A percentile compares a stretch with the other conserved stretches of the same genome.
Conservation (phyloP, 2,113 vertebrate species). For the Gadus macrocephalus region DNA sequence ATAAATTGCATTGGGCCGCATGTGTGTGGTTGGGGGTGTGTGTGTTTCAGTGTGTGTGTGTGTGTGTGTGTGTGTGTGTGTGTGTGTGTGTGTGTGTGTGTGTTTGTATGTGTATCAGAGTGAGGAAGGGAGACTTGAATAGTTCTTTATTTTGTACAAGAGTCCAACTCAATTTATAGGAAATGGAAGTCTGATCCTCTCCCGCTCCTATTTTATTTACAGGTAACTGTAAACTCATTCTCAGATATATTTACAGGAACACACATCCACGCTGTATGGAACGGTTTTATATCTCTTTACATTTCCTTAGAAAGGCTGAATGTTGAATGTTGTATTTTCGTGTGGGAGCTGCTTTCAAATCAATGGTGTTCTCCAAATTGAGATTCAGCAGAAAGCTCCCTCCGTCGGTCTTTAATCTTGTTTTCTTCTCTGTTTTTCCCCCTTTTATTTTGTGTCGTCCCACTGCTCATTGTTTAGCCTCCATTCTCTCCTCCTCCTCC, state of each 20-base stretch:
- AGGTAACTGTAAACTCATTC: conserved; percentile 15
- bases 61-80: not conserved
- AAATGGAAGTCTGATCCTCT: conserved; percentile 26
- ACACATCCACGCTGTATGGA: conserved; percentile 10
- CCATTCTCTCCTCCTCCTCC: no score
- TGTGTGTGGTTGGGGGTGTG: conserved; percentile 1
- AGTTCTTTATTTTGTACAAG: conserved; percentile 10
- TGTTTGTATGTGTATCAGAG: not conserved
- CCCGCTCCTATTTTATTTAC: not conserved
- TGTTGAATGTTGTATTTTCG: no score
- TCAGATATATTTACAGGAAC: conserved; percentile 12
- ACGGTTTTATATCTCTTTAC: no score
- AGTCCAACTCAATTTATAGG: conserved; percentile 39
- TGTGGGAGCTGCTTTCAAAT: no score
- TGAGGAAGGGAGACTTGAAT: not conserved
- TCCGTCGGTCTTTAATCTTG: no score
- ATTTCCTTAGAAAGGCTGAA: no score
- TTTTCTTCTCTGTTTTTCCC: no score
- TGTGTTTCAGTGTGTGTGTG: not conserved
- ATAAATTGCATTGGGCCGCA: conserved; percentile 48
- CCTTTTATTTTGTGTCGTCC: no score
- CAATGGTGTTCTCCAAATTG: no score
- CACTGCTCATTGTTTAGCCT: not conserved
- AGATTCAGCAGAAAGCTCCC: no score
- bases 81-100: conserved; percentile 23